Evolutionary conservation across 2,113 vertebrate genomes (phyloP), one percentile per base, ranked within the genome.

Genomic region (Sebastes schlegelii): DNA sequence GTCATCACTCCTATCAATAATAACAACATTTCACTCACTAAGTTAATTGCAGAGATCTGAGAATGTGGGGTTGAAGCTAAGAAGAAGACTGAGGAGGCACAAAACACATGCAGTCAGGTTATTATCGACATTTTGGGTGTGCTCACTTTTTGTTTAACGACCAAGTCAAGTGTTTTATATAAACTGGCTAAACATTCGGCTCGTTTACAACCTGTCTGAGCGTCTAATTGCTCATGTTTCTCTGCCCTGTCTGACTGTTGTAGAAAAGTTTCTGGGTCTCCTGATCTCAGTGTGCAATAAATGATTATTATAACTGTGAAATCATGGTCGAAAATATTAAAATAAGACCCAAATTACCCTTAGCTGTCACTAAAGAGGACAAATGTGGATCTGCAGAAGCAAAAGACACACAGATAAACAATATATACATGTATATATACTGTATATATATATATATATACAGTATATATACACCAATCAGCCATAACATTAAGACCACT

Each of bases 181-280:
- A 69, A 10, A 51, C 46, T 68, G 70, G 40, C 23, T 68, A 23
- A 64, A 74, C 19, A 49, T 13, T 60, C n/a, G 51, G 7, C 57
- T 49, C 60, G 51, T 82, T 76, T 42, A 51, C n/a, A 71, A 68
- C 21, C 68, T 57, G 13, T 10, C 21, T 17, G 21, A 67, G 23
- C 23, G 8, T 68, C 23, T 52, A 69, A 69, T 69, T 5, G 2
- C 19, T 48, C 13, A 51, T 43, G 2, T 23, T 43, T 60, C 2
- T 60, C 34, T 42, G 16, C n/a, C 19, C 2, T 46, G 11, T 61
- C 23, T 58, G 23, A 57, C 7, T 40, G 6, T 52, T n/a, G 12
- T 14, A 14, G 45, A 6, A 8, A 51, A 21, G 42, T 72, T 4
- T 13, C 19, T n/a, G 8, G 26, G 21, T 66, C 66, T 64, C 14